Percentiles rank a stretch among this genome's conserved stretches.
phyloP scores from a whole-genome alignment of 2,797 vertebrate species.

The Masticophis lateralis region DNA sequence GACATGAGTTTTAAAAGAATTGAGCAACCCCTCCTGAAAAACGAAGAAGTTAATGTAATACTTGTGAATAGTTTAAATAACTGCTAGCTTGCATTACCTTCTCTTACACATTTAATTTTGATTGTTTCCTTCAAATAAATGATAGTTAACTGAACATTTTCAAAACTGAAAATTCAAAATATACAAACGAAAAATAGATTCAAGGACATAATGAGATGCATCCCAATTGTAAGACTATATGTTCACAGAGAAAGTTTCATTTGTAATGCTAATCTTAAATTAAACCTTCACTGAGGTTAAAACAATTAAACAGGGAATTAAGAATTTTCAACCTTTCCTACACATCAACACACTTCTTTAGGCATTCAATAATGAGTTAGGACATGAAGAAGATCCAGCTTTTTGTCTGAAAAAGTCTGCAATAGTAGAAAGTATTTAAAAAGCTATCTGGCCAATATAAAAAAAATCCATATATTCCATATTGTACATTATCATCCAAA shows the following conservation, averaged over 20 bases:
- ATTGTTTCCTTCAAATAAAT: constrained; percentile 46
- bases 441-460: constrained; percentile 32
- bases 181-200: constrained; percentile 40
- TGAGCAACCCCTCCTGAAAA: constrained; percentile 10
- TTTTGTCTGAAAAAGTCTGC: constrained; percentile 63
- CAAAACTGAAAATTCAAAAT: constrained; percentile 34
- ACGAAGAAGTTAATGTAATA: constrained; percentile 54
- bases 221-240: constrained; percentile 25
- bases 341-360: constrained; percentile 58
- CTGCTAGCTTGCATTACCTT: constrained; percentile 26
- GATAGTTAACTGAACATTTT: neutral
- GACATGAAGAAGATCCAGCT: constrained; percentile 57
- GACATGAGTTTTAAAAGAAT: constrained; percentile 42
- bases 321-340: constrained; percentile 54
- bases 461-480: constrained; percentile 57
- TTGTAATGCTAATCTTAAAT: constrained; percentile 62
- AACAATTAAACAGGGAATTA: constrained; percentile 39
- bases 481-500: constrained; percentile 50
- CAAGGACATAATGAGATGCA: constrained; percentile 49
- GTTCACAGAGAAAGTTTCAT: constrained; percentile 47
- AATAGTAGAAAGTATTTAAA: constrained; percentile 48
- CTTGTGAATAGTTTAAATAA: constrained; percentile 46
- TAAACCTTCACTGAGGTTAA: constrained; percentile 56
- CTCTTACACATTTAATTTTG: constrained; percentile 42
- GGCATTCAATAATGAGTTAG: constrained; percentile 50